Percentiles rank a stretch among this genome's conserved stretches.
Conservation (phyloP, 2,888 invertebrate genomes). For the Andrena trimmerana region DNA sequence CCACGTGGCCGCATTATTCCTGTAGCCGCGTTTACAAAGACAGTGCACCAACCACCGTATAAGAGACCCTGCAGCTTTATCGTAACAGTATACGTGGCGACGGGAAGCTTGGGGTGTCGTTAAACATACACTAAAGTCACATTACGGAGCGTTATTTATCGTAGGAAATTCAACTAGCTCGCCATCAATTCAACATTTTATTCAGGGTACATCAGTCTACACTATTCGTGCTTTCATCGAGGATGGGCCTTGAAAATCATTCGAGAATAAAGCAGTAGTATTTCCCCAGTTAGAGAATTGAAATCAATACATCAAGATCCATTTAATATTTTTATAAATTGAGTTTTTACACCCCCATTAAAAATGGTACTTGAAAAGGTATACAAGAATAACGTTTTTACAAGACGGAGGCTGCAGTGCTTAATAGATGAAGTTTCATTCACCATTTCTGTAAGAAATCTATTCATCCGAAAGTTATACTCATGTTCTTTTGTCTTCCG, state of each 20-base stretch:
- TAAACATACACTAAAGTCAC: conserved; percentile 1
- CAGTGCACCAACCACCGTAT: background rate
- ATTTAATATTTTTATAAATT: no score
- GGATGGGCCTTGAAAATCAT: no score
- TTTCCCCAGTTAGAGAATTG: no score
- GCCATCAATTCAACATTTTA: background rate
- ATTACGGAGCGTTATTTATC: conserved; percentile 1
- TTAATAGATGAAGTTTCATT: no score
- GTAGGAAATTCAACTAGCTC: background rate
- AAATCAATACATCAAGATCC: no score
- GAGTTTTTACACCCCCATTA: no score
- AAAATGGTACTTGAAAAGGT: no score
- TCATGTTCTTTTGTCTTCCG: background rate
- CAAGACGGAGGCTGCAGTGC: no score
- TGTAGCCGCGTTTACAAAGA: conserved; percentile 7
- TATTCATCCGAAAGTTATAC: background rate
- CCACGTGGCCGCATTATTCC: conserved; percentile 23
- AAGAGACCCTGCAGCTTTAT: background rate
- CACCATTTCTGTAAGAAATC: background rate
- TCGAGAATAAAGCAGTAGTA: no score
- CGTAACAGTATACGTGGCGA: background rate
- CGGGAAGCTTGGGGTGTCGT: background rate
- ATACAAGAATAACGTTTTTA: no score
- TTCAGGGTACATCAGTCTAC: background rate
- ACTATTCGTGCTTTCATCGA: background rate